Evolutionary conservation across 2,888 invertebrate genomes (phyloP), one percentile per base, ranked within the genome.

Genomic region (Linnaemya vulpina): DNA sequence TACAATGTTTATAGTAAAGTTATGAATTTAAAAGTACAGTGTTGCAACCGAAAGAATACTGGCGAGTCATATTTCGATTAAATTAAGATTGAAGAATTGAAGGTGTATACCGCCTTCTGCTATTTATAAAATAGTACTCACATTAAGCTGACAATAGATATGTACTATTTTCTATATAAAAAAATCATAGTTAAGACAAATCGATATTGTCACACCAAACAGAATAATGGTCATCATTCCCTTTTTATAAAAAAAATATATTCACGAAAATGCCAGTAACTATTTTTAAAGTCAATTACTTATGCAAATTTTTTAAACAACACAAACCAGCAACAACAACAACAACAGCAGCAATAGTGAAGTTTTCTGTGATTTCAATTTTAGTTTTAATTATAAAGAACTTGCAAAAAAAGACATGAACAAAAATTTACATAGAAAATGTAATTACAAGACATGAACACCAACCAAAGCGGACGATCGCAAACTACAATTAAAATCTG

Each of bases 381-480:
- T 71, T 17, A 60, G 62, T 76, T 84, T 73, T 84, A 76, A 84
- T 76, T 84, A 74, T 46, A 83, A 70, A 68, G 68, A 62, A 20
- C 22, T 73, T 30, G 2, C 30, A 30, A 30, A 30, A 30, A 30
- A 75, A 74, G 53, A 46, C 53, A 17, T 58, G 20, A 35, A 62
- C 13, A 35, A 58, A 79, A 79, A 67, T 40, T 62, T 76, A 35
- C 71, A 75, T 73, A 63, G 71, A 58, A 63, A 80, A 67, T 84
- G 65, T 75, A 84, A 80, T 84, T 80, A 77, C 80, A 84, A 73
- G 67, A 55, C 68, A 68, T 53, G 76, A 49, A 79, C 68, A 71
- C 70, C 75, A 65, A 46, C 38, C 20, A 53, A 46, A 53, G 13
- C 53, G 51, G 65, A 71, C 22, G n/a, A 30, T 9, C 35, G 55